Percentiles rank a stretch among this genome's conserved stretches.
phyloP scores from a whole-genome alignment of 2,797 vertebrate species.

The Holocentrus rufus region DNA sequence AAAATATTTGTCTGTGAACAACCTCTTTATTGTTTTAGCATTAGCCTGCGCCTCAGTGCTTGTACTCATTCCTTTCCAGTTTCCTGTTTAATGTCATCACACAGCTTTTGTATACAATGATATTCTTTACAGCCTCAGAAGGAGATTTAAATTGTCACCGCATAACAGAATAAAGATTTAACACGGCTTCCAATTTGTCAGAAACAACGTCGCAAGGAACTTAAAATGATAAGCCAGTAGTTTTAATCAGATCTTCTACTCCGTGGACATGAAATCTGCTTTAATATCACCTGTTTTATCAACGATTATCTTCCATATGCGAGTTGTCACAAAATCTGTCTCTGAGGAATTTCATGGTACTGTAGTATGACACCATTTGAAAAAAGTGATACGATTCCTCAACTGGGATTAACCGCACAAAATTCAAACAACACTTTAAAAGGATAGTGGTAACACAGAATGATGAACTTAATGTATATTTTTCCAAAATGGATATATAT shows the following conservation, averaged over 20 bases:
- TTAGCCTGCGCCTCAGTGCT: neutral
- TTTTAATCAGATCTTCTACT: conserved; percentile 24
- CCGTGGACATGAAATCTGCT: neutral
- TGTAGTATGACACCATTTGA: neutral
- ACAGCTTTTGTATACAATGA: conserved; percentile 6
- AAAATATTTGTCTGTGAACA: too few species aligned
- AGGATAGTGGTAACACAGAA: neutral
- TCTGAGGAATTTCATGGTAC: neutral
- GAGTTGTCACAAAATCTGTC: neutral
- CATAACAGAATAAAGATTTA: conserved; percentile 17
- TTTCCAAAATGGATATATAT: conserved; percentile 4
- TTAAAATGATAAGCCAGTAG: conserved; percentile 31
- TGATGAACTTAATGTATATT: neutral
- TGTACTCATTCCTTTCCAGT: conserved; percentile 1
- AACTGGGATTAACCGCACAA: neutral
- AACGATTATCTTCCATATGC: too few species aligned
- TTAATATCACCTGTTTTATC: too few species aligned
- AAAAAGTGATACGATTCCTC: neutral
- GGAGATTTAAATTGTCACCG: conserved; percentile 57
- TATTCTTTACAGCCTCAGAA: conserved; percentile 16
- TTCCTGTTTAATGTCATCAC: conserved; percentile 8
- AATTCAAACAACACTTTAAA: neutral
- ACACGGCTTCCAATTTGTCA: conserved; percentile 19
- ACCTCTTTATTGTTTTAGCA: neutral
- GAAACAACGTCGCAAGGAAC: conserved; percentile 1